Conservation (phyloP, 1,140 invertebrate species). For the Pristionchus pacificus region DNA sequence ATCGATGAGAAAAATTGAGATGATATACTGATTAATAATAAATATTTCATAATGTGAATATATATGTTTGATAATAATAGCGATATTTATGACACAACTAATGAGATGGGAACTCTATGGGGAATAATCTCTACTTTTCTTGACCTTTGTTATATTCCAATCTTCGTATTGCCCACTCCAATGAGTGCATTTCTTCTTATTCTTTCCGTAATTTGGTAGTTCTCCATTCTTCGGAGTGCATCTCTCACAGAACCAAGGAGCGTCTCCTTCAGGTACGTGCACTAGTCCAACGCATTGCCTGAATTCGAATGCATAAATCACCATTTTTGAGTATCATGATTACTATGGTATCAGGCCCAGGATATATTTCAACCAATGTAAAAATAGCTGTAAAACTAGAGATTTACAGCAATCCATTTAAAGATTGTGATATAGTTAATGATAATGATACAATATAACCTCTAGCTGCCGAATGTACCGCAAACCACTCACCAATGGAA, state of each 20-base stretch:
- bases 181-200: background rate
- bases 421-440: constrained; percentile 15
- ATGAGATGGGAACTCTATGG: too few species aligned
- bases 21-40: too few species aligned
- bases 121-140: too few species aligned
- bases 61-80: too few species aligned
- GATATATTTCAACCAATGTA: constrained; percentile 14
- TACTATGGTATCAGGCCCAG: constrained; percentile 15
- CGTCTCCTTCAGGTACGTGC: constrained; percentile 38
- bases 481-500: constrained; percentile 42
- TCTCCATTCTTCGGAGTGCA: constrained; percentile 34
- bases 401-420: constrained; percentile 1
- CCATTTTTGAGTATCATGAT: constrained; percentile 14
- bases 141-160: background rate
- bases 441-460: constrained; percentile 2
- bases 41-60: too few species aligned
- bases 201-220: background rate
- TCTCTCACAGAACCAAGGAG: constrained; percentile 35
- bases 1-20: background rate
- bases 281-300: constrained; percentile 43
- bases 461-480: background rate
- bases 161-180: background rate
- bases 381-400: too few species aligned
- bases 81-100: too few species aligned
- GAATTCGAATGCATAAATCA: constrained; percentile 21